Evolutionary conservation across 2,888 invertebrate species (phyloP), one percentile per base, ranked within the genome.

Genomic region (Phyllotreta cruciferae): DNA sequence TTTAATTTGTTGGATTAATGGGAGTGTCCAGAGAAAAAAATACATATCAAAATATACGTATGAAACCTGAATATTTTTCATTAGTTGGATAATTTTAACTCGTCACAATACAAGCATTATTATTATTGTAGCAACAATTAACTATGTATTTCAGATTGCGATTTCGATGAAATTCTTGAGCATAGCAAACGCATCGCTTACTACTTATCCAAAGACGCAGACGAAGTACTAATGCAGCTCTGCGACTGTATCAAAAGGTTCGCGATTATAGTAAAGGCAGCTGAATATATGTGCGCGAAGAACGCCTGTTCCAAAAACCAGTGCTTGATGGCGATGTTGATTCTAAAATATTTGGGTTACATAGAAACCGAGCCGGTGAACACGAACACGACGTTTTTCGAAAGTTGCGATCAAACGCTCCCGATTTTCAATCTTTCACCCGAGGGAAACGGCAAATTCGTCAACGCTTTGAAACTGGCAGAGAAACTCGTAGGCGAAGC

Each of bases 401-500:
- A 60, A 11, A 39, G 34, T 1, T 52, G 38, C 24, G 49, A 56
- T 42, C 45, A 62, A 42, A 36, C 63, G 13, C 24, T 63, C 1
- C 53, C 61, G 6, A 64, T 56, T 11, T 52, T 64, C 14, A 13
- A 35, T n/a, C 38, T 24, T 36, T 52, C 56, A 1, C 34, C 44
- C 3, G 14, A 35, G 1, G 56, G 41, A 10, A 60, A 45, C 35
- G 64, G 60, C 8, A 45, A 50, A 6, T 67, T 70, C 13, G 50
- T 68, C 11, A 13, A 63, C 34, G 70, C 71, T 24, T 64, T 76
- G 34, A 56, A 39, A 8, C 38, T 64, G 5, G 55, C 53, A 6
- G 62, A 66, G 8, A 66, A 69, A 34, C 61, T 77, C 3, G 58
- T 70, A 7, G 47, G 66, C 1, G 74, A 74, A 66, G 75, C 77